phyloP scores from a whole-genome alignment of 1,140 invertebrate genomes.

The Ooceraea biroi region DNA sequence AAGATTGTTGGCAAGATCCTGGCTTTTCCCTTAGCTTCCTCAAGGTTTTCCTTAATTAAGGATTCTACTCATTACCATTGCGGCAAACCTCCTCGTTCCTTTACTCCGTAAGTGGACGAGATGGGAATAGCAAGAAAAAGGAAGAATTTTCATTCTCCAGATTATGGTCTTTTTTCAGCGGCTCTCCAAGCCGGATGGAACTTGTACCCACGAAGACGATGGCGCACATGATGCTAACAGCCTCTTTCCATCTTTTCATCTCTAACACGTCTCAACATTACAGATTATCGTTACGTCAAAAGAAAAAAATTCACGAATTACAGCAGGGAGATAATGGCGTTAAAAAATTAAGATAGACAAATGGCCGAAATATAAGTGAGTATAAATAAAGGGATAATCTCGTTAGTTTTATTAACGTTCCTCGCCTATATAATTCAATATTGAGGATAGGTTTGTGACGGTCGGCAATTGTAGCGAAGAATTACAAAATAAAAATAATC shows the following conservation, averaged over 20 bases:
- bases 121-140: constrained; percentile 28
- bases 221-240: constrained; percentile 73
- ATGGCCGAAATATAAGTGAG: constrained; percentile 16
- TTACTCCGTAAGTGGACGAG: constrained; percentile 36
- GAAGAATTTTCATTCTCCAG: constrained; percentile 37
- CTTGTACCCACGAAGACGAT: constrained; percentile 52
- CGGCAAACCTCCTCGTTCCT: constrained; percentile 34
- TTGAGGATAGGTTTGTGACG: not conserved
- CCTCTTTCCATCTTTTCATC: constrained; percentile 55
- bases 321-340: constrained; percentile 20
- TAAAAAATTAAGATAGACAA: constrained; percentile 54
- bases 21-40: constrained; percentile 41
- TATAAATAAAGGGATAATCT: constrained; percentile 13
- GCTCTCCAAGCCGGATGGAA: constrained; percentile 29
- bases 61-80: constrained; percentile 66
- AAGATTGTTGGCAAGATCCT: constrained; percentile 65
- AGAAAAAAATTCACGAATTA: constrained; percentile 41
- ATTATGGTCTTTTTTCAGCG: constrained; percentile 42
- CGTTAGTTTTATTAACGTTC: not conserved
- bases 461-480: not conserved
- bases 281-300: constrained; percentile 31
- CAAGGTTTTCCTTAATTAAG: constrained; percentile 59
- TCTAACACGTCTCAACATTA: constrained; percentile 38
- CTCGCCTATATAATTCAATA: not conserved
- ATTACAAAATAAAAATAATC: not conserved